Base-by-base conservation (phyloP, 2,888 invertebrate genomes). In the Tryphoninae sp. region DNA sequence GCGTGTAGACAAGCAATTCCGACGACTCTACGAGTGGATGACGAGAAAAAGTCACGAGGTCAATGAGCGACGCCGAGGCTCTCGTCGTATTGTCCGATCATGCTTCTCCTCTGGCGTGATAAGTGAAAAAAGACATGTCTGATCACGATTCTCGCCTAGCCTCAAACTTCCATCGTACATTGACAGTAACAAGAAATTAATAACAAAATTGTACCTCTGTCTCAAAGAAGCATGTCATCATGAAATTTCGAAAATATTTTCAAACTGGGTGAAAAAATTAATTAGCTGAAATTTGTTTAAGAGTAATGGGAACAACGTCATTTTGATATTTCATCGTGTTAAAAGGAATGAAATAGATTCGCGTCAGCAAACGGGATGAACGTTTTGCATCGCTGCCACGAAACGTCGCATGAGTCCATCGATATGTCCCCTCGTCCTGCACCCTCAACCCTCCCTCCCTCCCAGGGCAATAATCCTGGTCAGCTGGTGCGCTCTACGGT, bases 401-500 rank as follows among this genome's bases (percentile, higher is more conserved):
- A 55, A 80, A 58, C 45, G 74, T 68, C 64, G 58, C 75, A 74
- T 51, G 55, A 74, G 71, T 71, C 75, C 65, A 62, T 68, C 76
- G 76, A 76, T 73, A 73, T 59, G 67, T 78, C 69, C n/a, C 59
- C 49, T 13, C 22, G 33, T 3, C 16, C 19, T 67, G 8, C 16
- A 6, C 55, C n/a, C 40, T 11, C 22, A 11, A 2, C 1, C 69
- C n/a, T 51, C 49, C 45, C 11, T 33, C 7, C 16, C 13, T 40
- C 49, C 51, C 67, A 67, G 59, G 68, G 62, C 69, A 77, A 67
- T 82, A 82, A 82, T 82, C 76, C 65, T 76, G 61, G 72, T 58
- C 62, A 73, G 76, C 73, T 78, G 58, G 59, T 59, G 68, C 59
- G 55, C 55, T 4, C 77, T 42, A 55, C 26, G 69, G 58, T 68